Base-by-base conservation (phyloP, 2,888 invertebrate genomes). In the Nemotelus pantherinus region DNA sequence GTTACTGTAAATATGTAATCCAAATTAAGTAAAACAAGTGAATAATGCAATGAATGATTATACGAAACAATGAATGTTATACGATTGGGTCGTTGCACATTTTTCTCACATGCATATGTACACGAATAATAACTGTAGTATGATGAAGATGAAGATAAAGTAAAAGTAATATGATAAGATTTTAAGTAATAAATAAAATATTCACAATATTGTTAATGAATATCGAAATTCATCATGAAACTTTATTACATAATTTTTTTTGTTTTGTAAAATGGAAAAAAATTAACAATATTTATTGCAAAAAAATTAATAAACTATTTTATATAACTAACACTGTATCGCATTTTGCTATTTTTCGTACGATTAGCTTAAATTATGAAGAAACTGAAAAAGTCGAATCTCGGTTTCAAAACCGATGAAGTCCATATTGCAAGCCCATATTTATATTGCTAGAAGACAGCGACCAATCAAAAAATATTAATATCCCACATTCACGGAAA, bases 271-370 rank as follows among this genome's bases (percentile, higher is more conserved):
- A 74, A 74, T 60, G 63, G 48, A 10, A 74, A 71, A 74, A 60
- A 58, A 48, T 60, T 58, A 74, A 74, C 60, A 74, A 74, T 74
- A 74, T 74, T 74, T 74, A 74, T 74, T 74, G 74, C 74, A 60
- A 74, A 63, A 68, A 60, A 53, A 68, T 50, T 68, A 68, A 74
- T 74, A 74, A 74, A 74, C 47, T 74, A 74, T 74, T 74, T 74
- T 74, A 74, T 74, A 74, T 74, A 74, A 60, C 50, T 25, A 25
- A 25, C 25, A 25, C 25, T 1, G 25, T 25, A 25, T 25, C 25
- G 25, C 25, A 25, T 25, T 25, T 25, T 25, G 25, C 25, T 25
- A 25, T 25, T 25, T 25, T 25, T 25, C 25, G 25, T 25, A 25
- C 25, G 25, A 25, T 25, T 25, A 25, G 1, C 25, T 25, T 25